Evolutionary conservation across 2,888 invertebrate genomes (phyloP).

Genomic region (Odontocerum albicorne): DNA sequence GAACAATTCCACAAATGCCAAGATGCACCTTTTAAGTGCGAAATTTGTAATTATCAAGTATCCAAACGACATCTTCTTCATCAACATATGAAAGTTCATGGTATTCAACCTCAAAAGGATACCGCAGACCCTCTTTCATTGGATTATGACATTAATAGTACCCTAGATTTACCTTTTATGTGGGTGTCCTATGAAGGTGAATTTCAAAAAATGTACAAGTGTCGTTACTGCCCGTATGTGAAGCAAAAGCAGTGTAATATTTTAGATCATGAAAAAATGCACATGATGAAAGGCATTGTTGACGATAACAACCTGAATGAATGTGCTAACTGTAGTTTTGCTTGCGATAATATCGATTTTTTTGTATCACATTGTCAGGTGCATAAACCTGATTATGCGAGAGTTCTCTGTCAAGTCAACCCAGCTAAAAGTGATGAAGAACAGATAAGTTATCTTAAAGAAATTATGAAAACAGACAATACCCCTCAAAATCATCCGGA

Average conservation of each 20-base stretch:
- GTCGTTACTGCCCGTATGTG: conserved; percentile 81
- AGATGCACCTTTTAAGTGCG: conserved; percentile 78
- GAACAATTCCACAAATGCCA: conserved; percentile 81
- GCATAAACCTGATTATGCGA: conserved; percentile 70
- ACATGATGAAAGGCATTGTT: conserved; percentile 49
- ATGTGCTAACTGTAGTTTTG: conserved; percentile 80
- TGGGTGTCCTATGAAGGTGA: conserved; percentile 75
- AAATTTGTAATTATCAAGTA: conserved; percentile 80
- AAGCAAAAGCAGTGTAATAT: conserved; percentile 80
- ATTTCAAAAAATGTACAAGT: conserved; percentile 81
- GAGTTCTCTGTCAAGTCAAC: conserved; percentile 72
- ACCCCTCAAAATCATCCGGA: not conserved
- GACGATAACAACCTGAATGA: conserved; percentile 58
- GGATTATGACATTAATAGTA: conserved; percentile 20
- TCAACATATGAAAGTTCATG: conserved; percentile 79
- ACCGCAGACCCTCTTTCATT: conserved; percentile 46
- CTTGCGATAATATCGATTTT: conserved; percentile 71
- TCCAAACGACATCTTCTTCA: conserved; percentile 79
- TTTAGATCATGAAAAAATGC: conserved; percentile 82
- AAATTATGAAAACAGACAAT: conserved; percentile 38
- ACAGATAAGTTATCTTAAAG: conserved; percentile 55
- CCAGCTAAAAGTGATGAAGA: conserved; percentile 66
- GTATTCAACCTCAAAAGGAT: conserved; percentile 46
- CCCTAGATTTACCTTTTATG: conserved; percentile 67
- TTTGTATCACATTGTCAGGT: conserved; percentile 74